Evolutionary conservation across 2,888 invertebrate species (phyloP), one percentile per base, ranked within the genome.

Genomic region (Octonoba sinensis): DNA sequence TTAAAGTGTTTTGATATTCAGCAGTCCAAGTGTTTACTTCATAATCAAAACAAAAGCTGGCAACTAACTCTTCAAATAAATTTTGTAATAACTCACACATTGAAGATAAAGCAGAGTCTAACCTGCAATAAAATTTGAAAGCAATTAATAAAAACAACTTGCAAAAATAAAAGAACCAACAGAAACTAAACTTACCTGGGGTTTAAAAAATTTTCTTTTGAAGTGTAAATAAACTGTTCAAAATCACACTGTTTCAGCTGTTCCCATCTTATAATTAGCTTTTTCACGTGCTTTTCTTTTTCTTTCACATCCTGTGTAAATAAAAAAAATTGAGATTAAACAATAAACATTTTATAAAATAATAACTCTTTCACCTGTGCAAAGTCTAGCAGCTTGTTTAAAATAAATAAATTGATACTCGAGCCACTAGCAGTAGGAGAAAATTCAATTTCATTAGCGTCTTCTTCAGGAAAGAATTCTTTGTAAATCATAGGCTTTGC

Each of bases 221-320:
- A 70, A 12, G 22, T 73, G 51, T 82, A 65, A 18, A 84, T 67
- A 60, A 76, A 82, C 27, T 62, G 56, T 27, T 71, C 65, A 22
- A 84, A 44, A 13, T 83, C 83, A 77, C 57, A 75, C 65, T 83
- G 83, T 56, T 82, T 84, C 15, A 84, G 60, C 47, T 78, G 76
- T 18, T 85, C 84, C 85, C 85, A 85, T 46, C 79, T 83, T 16
- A 66, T 57, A 15, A 81, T 22, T 22, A 84, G 47, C 36, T 72
- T 81, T 46, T 70, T 81, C 18, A 78, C 62, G 20, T 78, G 27
- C 16, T 74, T 70, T 46, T 82, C 82, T n/a, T 72, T 67, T 18
- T 67, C 75, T 44, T 44, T 20, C 27, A 13, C 4, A 8, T 44
- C 16, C 82, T 82, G 66, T 36, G 47, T 36, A 27, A 65, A 16